Base-by-base conservation (phyloP, 1,140 invertebrate species). In the Harlomillsia oculata region DNA sequence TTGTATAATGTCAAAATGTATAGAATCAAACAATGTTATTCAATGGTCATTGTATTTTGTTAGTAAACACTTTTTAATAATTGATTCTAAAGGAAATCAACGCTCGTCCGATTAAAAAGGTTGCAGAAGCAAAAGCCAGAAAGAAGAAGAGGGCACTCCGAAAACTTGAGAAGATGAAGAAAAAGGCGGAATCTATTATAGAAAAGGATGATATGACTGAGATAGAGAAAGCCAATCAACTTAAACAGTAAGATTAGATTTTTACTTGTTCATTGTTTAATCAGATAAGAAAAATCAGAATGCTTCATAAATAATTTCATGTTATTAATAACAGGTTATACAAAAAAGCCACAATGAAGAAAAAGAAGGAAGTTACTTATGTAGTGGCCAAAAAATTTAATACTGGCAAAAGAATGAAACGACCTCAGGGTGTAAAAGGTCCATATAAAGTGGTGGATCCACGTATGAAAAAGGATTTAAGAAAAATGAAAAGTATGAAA, bases 111-210 rank as follows among this genome's bases (percentile, higher is more conserved):
- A 95, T 98, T 41, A 99, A 98, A 72, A 99, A 99, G 77, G 88
- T 99, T 0, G 82, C 94, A 62, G 93, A 99, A 76, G 97, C 97
- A 0, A 99, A 97, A 71, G 89, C 91, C 0, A 81, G 97, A 41
- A 99, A 98, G 77, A 96, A 97, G 81, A 85, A 83, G 69, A 82
- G 89, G 60, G 82, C 87, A 39, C 70, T 87, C 44, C 85, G 82
- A 59, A 85, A 84, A 69, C 72, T 98, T 69, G 90, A 96, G 65
- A 91, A 86, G 67, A 93, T 92, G 0, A 91, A 94, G 72, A 99
- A 99, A 73, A 93, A 90, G 71, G 84, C 92, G 1, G 94, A 99
- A 71, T 77, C 80, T 16, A 76, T 99, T 11, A 81, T 95, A 72
- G 92, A 97, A 37, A 90, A 87, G 69, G 75, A 78, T 2, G 93